Evolutionary conservation across 37 sponge, comb jelly and placozoan genomes (phyloP).

Genomic region (Bolinopsis microptera): DNA sequence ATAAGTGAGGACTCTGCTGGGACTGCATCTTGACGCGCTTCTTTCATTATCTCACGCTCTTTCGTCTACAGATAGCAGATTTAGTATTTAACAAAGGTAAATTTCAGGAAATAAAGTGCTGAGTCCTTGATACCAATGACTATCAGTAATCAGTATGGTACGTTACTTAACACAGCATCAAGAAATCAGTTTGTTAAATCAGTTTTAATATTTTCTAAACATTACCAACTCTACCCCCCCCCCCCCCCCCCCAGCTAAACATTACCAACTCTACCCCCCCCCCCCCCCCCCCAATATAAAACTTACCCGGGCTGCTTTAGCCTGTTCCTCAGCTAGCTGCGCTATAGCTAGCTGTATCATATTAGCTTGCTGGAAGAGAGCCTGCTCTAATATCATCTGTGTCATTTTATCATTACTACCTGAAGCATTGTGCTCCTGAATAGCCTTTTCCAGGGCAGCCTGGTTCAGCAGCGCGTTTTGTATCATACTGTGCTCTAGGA

Average conservation of each 20-base stretch:
- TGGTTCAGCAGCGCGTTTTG: conserved; percentile 56
- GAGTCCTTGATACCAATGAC: no score
- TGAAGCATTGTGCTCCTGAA: conserved; percentile 65
- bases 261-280: no score
- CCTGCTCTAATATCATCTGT: conserved; percentile 41
- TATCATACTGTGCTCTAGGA: conserved; percentile 39
- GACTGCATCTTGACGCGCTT: conserved; percentile 50
- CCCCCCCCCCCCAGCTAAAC: no score
- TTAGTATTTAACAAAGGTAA: no score
- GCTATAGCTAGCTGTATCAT: conserved; percentile 57
- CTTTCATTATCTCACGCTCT: conserved; percentile 42
- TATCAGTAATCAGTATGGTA: no score
- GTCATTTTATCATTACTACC: conserved; percentile 63
- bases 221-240: no score
- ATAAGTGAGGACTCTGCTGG: conserved; percentile 69
- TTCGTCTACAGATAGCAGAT: background rate
- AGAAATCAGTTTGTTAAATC: no score
- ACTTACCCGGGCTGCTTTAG: background rate
- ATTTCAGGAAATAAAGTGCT: no score
- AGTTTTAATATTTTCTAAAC: no score
- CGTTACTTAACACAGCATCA: no score
- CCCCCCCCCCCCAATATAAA: no score
- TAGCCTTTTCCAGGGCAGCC: conserved; percentile 58
- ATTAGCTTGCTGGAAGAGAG: conserved; percentile 36
- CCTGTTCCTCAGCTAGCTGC: conserved; percentile 50